Conservation (phyloP, 1,140 invertebrate genomes). For the Copidosoma floridanum region DNA sequence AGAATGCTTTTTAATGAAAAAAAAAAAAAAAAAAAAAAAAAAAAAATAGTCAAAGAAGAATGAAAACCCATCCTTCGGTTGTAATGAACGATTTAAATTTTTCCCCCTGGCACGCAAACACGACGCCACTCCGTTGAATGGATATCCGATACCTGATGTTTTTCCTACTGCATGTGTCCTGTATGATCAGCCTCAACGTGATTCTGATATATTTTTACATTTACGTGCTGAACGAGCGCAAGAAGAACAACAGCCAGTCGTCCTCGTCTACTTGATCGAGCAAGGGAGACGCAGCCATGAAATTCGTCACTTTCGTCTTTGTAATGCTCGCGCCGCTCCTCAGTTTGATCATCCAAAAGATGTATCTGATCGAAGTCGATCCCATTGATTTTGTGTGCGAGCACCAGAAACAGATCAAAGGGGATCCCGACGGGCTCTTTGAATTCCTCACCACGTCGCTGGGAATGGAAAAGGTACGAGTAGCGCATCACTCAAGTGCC, state of each 20-base stretch:
- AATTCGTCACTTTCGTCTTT: neutral
- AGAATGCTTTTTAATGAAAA: no score
- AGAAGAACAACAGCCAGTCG: neutral
- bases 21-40: no score
- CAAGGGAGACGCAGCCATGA: no score
- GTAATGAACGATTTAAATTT: neutral
- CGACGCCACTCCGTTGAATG: no score
- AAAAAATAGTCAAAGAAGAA: no score
- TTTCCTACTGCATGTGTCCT: neutral
- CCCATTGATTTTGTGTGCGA: slow-evolving; percentile 34
- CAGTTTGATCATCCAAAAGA: slow-evolving; percentile 30
- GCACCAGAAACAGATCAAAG: slow-evolving; percentile 35
- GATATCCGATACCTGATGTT: neutral
- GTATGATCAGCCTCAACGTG: neutral
- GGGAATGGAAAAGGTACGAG: slow-evolving; percentile 45
- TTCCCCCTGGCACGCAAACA: no score
- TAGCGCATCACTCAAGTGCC: no score
- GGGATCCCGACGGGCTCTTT: slow-evolving; percentile 31
- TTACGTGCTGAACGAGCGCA: neutral
- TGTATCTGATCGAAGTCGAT: slow-evolving; percentile 37
- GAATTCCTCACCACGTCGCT: slow-evolving; percentile 35
- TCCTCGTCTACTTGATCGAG: no score
- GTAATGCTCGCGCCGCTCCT: slow-evolving; percentile 24
- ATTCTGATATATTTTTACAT: slow-evolving; percentile 11
- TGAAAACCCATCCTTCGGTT: no score